Evolutionary conservation across 2,888 invertebrate species (phyloP).

Genomic region (Antheraea yamamai): DNA sequence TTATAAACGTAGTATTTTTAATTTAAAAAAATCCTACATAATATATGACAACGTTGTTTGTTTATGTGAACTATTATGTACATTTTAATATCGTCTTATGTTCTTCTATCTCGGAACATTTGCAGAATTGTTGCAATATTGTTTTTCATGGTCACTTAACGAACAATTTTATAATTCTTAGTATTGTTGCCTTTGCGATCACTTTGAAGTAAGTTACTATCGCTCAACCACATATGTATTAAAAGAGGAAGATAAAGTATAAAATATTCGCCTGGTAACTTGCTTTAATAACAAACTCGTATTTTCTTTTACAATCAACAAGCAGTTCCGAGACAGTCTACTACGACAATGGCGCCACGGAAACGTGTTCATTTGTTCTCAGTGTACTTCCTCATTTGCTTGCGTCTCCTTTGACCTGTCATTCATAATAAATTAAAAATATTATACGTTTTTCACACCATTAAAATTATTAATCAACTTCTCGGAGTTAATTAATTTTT

Average conservation of each 20-base stretch:
- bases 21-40: too few relatives aligned
- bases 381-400: constrained; percentile 32
- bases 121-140: neutral
- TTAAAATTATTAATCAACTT: neutral
- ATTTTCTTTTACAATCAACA: constrained; percentile 7
- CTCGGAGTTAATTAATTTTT: neutral
- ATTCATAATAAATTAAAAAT: constrained; percentile 14
- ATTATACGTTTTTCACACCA: neutral
- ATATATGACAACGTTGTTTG: too few relatives aligned
- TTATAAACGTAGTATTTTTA: too few relatives aligned
- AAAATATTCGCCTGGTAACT: too few relatives aligned
- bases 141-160: neutral
- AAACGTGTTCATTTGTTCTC: constrained; percentile 28
- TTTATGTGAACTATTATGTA: too few relatives aligned
- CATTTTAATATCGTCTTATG: too few relatives aligned
- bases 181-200: too few relatives aligned
- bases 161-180: too few relatives aligned
- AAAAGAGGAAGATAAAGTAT: too few relatives aligned
- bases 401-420: constrained; percentile 23
- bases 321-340: constrained; percentile 34
- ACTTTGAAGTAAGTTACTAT: neutral
- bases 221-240: neutral
- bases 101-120: neutral
- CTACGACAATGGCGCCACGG: constrained; percentile 35
- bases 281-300: neutral